These are phyloP conservation scores for Amphiura filiformis DNA, from an alignment of 35 echinoderm and acorn worm species.

Conservation along the genomic window DNA sequence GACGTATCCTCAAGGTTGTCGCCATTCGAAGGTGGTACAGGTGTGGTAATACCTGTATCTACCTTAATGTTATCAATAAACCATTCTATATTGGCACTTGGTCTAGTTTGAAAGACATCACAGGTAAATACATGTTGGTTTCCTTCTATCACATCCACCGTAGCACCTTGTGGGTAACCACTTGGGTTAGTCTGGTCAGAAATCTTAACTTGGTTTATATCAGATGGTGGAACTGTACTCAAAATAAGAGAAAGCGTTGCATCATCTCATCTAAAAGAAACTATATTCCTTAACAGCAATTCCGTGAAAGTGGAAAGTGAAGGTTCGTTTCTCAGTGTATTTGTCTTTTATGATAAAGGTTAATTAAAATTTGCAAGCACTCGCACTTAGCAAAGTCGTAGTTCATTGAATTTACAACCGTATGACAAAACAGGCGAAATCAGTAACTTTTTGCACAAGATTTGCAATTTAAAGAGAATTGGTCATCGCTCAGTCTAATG, in stretches of 20 bases:
- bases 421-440: too few species aligned
- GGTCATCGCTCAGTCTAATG: not conserved
- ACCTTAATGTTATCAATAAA: not conserved
- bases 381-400: too few species aligned
- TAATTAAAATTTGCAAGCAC: not conserved
- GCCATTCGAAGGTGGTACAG: not conserved
- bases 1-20: not conserved
- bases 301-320: not conserved
- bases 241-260: not conserved
- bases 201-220: not conserved
- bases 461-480: too few species aligned
- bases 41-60: not conserved
- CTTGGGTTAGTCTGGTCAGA: not conserved
- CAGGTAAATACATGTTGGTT: not conserved
- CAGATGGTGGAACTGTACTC: not conserved
- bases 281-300: not conserved
- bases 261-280: not conserved
- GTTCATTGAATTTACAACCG: too few species aligned
- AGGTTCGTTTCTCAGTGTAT: too few species aligned
- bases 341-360: not conserved
- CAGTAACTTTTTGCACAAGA: too few species aligned
- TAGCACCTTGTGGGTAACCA: not conserved
- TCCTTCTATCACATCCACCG: not conserved
- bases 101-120: not conserved
- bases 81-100: not conserved